Base-by-base conservation (phyloP, 2,888 invertebrate genomes). In the Piscicola geometra region DNA sequence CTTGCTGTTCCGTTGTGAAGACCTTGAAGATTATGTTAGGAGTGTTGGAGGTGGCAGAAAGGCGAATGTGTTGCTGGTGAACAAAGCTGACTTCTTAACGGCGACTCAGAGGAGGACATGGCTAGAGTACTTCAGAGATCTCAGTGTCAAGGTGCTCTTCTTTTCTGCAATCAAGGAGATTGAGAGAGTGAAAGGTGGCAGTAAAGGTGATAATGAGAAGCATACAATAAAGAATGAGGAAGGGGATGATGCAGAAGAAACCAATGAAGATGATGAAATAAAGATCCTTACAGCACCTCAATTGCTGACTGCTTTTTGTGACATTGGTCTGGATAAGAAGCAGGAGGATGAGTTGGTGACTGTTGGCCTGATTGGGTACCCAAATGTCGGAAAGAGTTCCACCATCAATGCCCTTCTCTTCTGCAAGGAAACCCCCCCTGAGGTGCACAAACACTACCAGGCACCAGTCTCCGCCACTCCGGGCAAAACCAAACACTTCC, bases 381-480 rank as follows among this genome's bases (percentile, higher is more conserved):
- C 99, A 0, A 99, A 99, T 88, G 99, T 99, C 0, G 99, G 99
- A n/a, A 99, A 99, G 86, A 98, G 97, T 86, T 98, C 98, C 78
- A 95, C 98, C 12, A 96, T 99, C 77, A 99, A 99, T 88, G 89
- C 94, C 28, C 85, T 99, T 69, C 88, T 98, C 86, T 90, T 90
- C 80, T 89, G 89, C 47, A 98, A 90, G 84, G 88, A 96, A 0
- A 98, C 95, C 0, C 99, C 98, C 78, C 98, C 99, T 0, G 99
- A 99, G 2, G 96, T 98, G 88, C 99, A 99, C 0, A 94, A 98
- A 81, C 98, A 99, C 86, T 94, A 98, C 82, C 89, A 90, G 86
- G 88, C 88, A 1, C 93, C 96, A 0, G 98, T 99, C 0, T 98
- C 98, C 0, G 92, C 96, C 0, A 99, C 98, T 78, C 99, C 99